Evolutionary conservation across 2,888 invertebrate species (phyloP).

Genomic region (Tiphia femorata): DNA sequence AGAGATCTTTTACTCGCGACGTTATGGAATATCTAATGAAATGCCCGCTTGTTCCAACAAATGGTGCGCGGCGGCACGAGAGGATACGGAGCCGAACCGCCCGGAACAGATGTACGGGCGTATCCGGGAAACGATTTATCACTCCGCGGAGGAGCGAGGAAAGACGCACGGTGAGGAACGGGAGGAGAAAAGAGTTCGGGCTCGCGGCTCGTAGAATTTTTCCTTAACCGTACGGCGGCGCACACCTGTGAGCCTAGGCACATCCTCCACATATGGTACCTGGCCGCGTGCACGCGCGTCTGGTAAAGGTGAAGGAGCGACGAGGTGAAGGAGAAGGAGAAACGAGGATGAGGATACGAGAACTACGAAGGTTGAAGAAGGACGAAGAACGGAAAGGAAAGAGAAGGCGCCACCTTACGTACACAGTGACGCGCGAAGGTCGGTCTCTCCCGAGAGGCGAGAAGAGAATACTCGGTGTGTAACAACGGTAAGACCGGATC

Average conservation of each 20-base stretch:
- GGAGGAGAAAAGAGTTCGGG: neutral
- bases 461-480: neutral
- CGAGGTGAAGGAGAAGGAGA: no score
- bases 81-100: conserved; percentile 27
- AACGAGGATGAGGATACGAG: no score
- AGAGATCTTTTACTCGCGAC: no score
- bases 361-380: no score
- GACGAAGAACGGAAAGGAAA: no score
- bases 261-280: no score
- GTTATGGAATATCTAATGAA: no score
- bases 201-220: conserved; percentile 1
- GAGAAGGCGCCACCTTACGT: no score
- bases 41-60: conserved; percentile 9
- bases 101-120: conserved; percentile 34
- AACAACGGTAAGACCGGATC: neutral
- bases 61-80: conserved; percentile 18
- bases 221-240: neutral
- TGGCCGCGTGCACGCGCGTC: neutral
- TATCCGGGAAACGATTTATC: conserved; percentile 35
- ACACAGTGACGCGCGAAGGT: conserved; percentile 16
- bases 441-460: conserved; percentile 13
- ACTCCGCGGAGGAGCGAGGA: conserved; percentile 1
- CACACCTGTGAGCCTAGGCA: neutral
- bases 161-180: conserved; percentile 8
- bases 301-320: neutral